Base-by-base conservation (phyloP, 1,140 invertebrate genomes). In the Cepaea nemoralis region DNA sequence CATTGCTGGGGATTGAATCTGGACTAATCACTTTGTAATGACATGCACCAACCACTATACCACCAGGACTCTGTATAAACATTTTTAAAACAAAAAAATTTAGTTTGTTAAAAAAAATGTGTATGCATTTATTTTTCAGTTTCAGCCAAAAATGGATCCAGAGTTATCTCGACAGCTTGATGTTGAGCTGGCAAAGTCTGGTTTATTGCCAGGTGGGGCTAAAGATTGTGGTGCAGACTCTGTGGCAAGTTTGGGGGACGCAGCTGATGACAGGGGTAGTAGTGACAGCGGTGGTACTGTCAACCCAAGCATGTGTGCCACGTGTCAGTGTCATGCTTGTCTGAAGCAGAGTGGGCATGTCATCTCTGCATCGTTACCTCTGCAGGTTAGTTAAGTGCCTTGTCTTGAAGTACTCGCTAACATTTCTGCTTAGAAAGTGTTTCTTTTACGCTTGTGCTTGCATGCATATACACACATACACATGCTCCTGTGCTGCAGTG, bases 281-380 rank as follows among this genome's bases (percentile, higher is more conserved):
- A 22, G 33, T 59, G 66, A n/a, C 10, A 79, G 42, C 69, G 69
- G 70, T 67, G 55, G 59, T 39, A 50, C 19, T 73, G 59, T 48
- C 24, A 55, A 42, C 48, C 33, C 78, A 37, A 73, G 45, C 33
- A 1, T 80, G n/a, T 80, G 66, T 80, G 69, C 78, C 48, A 59
- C 70, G 8, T 91, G 91, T 82, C 90, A 91, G 85, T 91, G 91
- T 83, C 89, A 91, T 85, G 86, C 87, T 12, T 91, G 89, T 87
- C 84, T 91, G 19, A 88, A 90, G 77, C 88, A 91, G 77, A 83
- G 83, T 81, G 88, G 90, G 50, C 88, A 89, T 80, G 85, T 86
- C 33, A 80, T 89, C 37, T 86, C 88, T 22, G 89, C 87, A 27
- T 86, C 88, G 16, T 81, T 91, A 73, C 89, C 89, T 71, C 86